phyloP scores from a whole-genome alignment of 2,797 vertebrate species.

The Anableps anableps region DNA sequence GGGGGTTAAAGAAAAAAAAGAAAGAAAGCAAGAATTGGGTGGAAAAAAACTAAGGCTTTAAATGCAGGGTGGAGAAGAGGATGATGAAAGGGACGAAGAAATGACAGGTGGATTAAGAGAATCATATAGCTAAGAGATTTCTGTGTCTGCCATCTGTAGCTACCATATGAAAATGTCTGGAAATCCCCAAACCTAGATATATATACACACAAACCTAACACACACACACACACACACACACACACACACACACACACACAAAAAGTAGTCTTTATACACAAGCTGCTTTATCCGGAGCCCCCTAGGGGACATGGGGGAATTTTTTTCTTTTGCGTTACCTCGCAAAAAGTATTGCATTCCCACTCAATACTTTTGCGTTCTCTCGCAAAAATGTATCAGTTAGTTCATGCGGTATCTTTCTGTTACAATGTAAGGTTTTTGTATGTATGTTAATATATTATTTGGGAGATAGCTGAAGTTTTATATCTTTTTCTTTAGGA shows the following conservation, averaged over 20 bases:
- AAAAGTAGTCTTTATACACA: background rate
- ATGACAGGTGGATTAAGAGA: slow-evolving; percentile 37
- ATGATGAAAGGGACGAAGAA: slow-evolving; percentile 39
- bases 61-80: slow-evolving; percentile 47
- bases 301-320: no score
- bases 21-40: slow-evolving; percentile 10
- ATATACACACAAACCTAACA: slow-evolving; percentile 4
- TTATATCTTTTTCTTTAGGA: no score
- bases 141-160: slow-evolving; percentile 13
- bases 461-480: no score
- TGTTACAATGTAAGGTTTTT: no score
- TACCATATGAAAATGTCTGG: background rate
- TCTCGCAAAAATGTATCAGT: no score
- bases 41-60: slow-evolving; percentile 8
- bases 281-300: background rate
- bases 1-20: background rate
- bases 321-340: no score
- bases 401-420: no score
- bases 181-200: slow-evolving; percentile 11
- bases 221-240: background rate
- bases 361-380: no score
- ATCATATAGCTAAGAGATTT: slow-evolving; percentile 26
- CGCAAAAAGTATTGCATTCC: no score
- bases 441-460: no score
- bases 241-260: background rate